A percentile compares a stretch with the other conserved stretches of the same genome.
Evolutionary conservation across 2,797 vertebrate species (phyloP).

Genomic region (Myotis pilosus): DNA sequence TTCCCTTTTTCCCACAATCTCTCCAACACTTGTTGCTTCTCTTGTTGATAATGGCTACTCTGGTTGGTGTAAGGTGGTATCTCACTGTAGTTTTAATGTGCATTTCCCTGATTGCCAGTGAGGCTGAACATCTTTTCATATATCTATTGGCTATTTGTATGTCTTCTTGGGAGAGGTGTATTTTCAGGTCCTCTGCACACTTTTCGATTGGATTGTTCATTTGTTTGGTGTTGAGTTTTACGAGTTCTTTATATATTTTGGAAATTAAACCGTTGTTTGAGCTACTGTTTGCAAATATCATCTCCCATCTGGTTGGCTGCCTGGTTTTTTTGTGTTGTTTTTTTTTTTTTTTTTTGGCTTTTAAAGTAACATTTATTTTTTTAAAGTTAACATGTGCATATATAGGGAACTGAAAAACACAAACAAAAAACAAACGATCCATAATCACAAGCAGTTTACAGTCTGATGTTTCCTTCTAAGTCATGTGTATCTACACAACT

Average conservation of each 20-base stretch:
- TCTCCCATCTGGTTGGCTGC: too few species aligned
- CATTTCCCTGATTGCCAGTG: neutral
- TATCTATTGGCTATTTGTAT: neutral
- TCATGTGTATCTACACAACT: neutral
- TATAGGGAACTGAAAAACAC: conserved; percentile 52
- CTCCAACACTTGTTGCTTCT: neutral
- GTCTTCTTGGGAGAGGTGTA: neutral
- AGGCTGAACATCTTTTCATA: neutral
- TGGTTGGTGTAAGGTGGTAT: neutral
- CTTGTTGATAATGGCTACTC: neutral
- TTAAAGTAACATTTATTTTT: conserved; percentile 57
- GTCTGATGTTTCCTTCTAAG: neutral
- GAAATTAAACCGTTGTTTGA: too few species aligned
- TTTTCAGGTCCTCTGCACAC: neutral
- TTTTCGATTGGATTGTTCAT: too few species aligned
- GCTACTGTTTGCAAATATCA: too few species aligned
- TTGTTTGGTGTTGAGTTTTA: too few species aligned
- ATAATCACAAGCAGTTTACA: conserved; percentile 42
- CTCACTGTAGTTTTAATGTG: neutral
- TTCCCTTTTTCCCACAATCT: neutral
- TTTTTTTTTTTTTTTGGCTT: neutral
- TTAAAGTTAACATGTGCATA: conserved; percentile 52
- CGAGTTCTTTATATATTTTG: too few species aligned
- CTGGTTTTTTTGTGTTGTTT: too few species aligned
- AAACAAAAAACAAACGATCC: conserved; percentile 48